Evolutionary conservation across 2,888 invertebrate genomes (phyloP).

Genomic region (Neuroscelio doddi): DNA sequence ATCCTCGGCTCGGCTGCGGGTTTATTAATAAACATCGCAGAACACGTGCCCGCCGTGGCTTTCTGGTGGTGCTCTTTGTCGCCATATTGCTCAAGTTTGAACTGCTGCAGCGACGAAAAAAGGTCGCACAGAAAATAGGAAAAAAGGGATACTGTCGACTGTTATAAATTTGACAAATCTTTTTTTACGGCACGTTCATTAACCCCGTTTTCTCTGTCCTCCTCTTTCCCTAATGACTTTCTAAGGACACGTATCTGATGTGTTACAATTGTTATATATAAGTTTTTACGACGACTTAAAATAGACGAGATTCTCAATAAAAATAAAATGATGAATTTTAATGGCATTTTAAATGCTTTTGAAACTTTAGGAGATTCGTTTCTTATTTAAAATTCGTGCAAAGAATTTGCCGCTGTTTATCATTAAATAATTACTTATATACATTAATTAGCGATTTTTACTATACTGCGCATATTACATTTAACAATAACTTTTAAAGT

Average conservation of each 20-base stretch:
- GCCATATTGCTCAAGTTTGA: slow-evolving; percentile 46
- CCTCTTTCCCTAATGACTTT: not conserved
- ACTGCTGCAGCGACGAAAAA: slow-evolving; percentile 39
- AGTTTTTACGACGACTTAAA: too few species aligned
- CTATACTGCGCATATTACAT: too few species aligned
- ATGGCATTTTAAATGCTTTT: too few species aligned
- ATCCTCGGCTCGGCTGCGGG: slow-evolving; percentile 61
- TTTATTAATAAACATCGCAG: slow-evolving; percentile 69
- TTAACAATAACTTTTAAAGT: too few species aligned
- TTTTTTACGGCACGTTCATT: slow-evolving; percentile 35
- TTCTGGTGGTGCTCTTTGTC: slow-evolving; percentile 58
- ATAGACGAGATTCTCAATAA: too few species aligned
- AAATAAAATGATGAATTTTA: too few species aligned
- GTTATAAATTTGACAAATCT: slow-evolving; percentile 51
- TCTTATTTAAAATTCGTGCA: too few species aligned
- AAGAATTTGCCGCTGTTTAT: too few species aligned
- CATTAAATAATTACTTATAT: too few species aligned
- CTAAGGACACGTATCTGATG: slow-evolving; percentile 6
- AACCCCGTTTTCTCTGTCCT: slow-evolving; percentile 13
- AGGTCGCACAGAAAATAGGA: slow-evolving; percentile 26
- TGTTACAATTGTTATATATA: not conserved
- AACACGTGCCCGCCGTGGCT: slow-evolving; percentile 60
- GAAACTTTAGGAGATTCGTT: too few species aligned
- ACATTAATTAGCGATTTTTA: too few species aligned
- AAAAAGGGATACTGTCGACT: slow-evolving; percentile 38